A percentile compares a stretch with the other conserved stretches of the same genome.
phyloP scores from a whole-genome alignment of 30 jellyfish, hydroid and myxozoan genomes.

The Haliclystus octoradiatus region DNA sequence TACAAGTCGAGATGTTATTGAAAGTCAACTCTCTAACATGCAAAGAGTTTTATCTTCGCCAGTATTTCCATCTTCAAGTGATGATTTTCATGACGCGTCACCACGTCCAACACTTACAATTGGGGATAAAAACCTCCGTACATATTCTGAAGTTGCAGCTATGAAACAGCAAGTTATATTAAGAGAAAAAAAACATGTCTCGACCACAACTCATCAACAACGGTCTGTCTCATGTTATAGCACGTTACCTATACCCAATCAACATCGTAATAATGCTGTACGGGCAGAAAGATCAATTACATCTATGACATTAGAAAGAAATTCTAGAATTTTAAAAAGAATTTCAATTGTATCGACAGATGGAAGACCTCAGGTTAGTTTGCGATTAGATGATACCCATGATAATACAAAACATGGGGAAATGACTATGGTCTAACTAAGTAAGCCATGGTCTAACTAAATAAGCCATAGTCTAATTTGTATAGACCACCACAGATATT shows the following conservation, averaged over 20 bases:
- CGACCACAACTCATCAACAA: background rate
- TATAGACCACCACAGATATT: too few species aligned
- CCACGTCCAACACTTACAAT: background rate
- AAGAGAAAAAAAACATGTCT: background rate
- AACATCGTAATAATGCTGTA: background rate
- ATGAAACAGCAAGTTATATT: background rate
- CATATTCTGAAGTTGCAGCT: background rate
- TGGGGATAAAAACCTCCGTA: background rate
- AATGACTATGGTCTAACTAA: background rate
- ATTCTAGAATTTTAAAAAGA: background rate
- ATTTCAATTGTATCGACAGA: background rate
- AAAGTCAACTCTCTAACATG: background rate
- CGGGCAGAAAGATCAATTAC: background rate
- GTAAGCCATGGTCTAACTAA: too few species aligned
- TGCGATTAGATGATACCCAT: background rate
- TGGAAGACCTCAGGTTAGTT: background rate
- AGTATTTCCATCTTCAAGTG: background rate
- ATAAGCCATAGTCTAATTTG: too few species aligned
- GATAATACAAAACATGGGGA: background rate
- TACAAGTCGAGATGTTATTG: background rate
- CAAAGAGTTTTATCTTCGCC: background rate
- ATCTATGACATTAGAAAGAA: background rate
- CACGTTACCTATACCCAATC: background rate
- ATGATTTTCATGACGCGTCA: background rate
- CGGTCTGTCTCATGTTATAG: background rate